Percentiles rank a stretch among this genome's conserved stretches.
Evolutionary conservation across 2,888 invertebrate genomes (phyloP).

Genomic region (Caenorhabditis parvicauda): DNA sequence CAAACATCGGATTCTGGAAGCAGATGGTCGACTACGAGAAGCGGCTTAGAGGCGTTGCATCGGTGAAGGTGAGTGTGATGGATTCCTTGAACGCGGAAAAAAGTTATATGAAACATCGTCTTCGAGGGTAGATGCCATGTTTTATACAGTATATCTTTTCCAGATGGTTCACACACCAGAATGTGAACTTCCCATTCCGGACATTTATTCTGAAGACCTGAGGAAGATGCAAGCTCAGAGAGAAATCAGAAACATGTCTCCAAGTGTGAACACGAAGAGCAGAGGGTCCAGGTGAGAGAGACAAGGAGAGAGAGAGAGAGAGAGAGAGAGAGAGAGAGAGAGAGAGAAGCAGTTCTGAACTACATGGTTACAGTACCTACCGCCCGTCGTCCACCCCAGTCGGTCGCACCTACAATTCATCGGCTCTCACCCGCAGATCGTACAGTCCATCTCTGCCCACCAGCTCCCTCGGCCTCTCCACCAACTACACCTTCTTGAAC

Average conservation of each 20-base stretch:
- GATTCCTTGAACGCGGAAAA: not conserved
- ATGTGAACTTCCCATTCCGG: constrained; percentile 58
- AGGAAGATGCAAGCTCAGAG: constrained; percentile 22
- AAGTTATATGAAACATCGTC: not conserved
- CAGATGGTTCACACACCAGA: constrained; percentile 54
- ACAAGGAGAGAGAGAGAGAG: not conserved
- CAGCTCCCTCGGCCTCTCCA: constrained; percentile 23
- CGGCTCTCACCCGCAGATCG: constrained; percentile 17
- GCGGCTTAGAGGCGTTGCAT: constrained; percentile 41
- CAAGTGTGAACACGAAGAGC: constrained; percentile 2
- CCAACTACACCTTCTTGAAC: constrained; percentile 38
- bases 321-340: no score
- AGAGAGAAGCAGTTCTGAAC: not conserved
- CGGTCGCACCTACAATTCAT: constrained; percentile 1
- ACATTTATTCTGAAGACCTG: constrained; percentile 55
- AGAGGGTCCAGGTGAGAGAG: constrained; percentile 1
- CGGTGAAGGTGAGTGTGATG: constrained; percentile 14
- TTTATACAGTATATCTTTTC: constrained; percentile 43
- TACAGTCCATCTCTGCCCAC: constrained; percentile 24
- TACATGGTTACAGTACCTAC: constrained; percentile 14
- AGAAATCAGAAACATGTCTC: constrained; percentile 12
- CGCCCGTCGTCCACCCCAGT: constrained; percentile 11
- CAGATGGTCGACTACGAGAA: constrained; percentile 82
- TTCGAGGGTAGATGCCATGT: not conserved
- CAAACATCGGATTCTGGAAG: constrained; percentile 85